Conservation (phyloP, 2,888 invertebrate genomes). For the Cerceris ruficornis region DNA sequence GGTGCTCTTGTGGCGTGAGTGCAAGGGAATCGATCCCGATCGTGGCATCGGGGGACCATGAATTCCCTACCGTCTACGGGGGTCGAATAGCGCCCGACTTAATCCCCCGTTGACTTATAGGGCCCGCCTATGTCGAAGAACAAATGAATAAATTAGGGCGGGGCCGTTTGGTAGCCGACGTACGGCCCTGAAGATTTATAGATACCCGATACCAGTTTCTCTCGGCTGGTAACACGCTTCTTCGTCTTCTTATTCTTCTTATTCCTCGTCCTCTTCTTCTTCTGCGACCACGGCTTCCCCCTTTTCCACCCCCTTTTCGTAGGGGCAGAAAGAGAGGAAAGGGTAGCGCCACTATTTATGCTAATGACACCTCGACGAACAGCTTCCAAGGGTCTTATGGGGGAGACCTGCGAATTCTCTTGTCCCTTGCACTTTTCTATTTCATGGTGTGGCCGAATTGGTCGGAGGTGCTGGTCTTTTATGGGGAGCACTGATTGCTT, state of each 20-base stretch:
- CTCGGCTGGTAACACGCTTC: conserved; percentile 53
- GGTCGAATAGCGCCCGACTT: conserved; percentile 66
- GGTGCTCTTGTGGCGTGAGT: not conserved
- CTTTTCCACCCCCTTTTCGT: conserved; percentile 22
- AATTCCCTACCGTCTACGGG: conserved; percentile 41
- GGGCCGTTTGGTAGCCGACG: conserved; percentile 76
- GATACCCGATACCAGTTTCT: conserved; percentile 68
- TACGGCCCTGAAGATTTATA: conserved; percentile 75
- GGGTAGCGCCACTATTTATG: conserved; percentile 73
- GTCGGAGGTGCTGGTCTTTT: not conserved
- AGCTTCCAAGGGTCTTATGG: not conserved
- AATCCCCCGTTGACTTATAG: conserved; percentile 77
- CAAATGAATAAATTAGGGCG: conserved; percentile 80
- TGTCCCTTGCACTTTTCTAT: not conserved
- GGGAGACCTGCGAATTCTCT: not conserved
- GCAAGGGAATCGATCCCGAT: conserved; percentile 22
- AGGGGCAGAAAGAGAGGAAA: conserved; percentile 35
- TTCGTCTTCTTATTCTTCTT: conserved; percentile 30
- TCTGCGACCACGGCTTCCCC: not conserved
- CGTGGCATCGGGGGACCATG: conserved; percentile 16
- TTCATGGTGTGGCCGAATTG: not conserved
- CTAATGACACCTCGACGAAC: conserved; percentile 45
- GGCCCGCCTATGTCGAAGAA: conserved; percentile 75
- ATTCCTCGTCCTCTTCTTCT: not conserved
- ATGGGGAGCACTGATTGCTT: not conserved